Percentiles rank a stretch among this genome's conserved stretches.
Conservation (phyloP, 92 coral and sea anemone species). For the Porites evermanni region DNA sequence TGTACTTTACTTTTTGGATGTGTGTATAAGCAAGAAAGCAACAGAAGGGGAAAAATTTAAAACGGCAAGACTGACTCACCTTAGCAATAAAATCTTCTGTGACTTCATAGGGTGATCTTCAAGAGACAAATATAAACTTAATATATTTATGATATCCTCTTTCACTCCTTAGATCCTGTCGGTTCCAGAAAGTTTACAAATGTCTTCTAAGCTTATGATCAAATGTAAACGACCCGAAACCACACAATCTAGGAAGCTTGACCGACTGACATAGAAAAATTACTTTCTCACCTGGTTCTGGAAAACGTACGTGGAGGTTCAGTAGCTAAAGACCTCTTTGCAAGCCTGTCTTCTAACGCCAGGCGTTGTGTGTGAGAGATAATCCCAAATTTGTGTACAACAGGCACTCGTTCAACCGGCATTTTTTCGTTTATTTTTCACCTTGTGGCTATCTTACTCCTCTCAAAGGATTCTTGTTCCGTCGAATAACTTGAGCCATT, state of each 20-base stretch:
- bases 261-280: background rate
- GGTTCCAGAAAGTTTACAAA: too few relatives aligned
- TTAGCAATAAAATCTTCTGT: constrained; percentile 88
- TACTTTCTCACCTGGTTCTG: constrained; percentile 66
- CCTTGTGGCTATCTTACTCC: background rate
- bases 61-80: constrained; percentile 47
- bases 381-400: constrained; percentile 97
- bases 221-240: too few relatives aligned
- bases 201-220: too few relatives aligned
- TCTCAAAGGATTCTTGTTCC: background rate
- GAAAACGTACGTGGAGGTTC: constrained; percentile 71
- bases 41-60: too few relatives aligned
- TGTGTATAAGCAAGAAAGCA: too few relatives aligned
- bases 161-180: too few relatives aligned
- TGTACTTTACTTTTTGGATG: too few relatives aligned
- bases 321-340: constrained; percentile 68
- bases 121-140: background rate
- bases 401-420: constrained; percentile 91
- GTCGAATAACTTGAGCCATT: background rate
- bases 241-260: too few relatives aligned
- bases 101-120: constrained; percentile 77
- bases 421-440: constrained; percentile 30
- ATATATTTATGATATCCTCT: too few relatives aligned
- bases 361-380: constrained; percentile 93
- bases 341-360: constrained; percentile 81